Evolutionary conservation across 2,113 vertebrate species (phyloP).

Genomic region (Plecturocebus donacophilus): DNA sequence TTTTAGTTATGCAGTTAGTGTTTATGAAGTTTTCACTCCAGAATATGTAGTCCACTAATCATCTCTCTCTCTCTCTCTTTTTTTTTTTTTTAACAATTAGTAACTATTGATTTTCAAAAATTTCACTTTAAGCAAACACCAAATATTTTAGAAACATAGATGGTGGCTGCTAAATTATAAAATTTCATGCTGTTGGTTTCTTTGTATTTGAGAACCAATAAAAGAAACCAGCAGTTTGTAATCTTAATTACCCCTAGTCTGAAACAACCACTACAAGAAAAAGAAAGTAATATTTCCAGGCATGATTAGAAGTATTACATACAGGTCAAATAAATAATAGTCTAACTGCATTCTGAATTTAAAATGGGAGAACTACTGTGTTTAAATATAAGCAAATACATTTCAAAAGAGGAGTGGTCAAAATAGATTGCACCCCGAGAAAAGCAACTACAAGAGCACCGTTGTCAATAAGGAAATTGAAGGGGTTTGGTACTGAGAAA

Average conservation of each 20-base stretch:
- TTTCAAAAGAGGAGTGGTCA: background rate
- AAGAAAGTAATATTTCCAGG: background rate
- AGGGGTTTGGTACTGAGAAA: background rate
- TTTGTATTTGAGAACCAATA: background rate
- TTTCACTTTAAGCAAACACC: constrained; percentile 54
- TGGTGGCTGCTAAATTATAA: background rate
- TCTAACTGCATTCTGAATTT: background rate
- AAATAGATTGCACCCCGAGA: background rate
- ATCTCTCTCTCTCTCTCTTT: background rate
- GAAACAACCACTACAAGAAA: background rate
- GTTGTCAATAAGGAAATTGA: background rate
- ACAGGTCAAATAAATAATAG: background rate
- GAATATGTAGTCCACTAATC: constrained; percentile 20
- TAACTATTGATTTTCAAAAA: constrained; percentile 68
- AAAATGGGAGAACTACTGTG: background rate
- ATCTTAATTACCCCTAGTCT: background rate
- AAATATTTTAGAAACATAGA: constrained; percentile 50
- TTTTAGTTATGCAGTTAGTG: background rate
- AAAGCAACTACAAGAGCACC: background rate
- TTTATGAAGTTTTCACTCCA: constrained; percentile 9
- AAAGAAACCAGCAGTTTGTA: background rate
- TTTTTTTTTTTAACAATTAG: constrained; percentile 55
- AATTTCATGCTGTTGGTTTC: background rate
- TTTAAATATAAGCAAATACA: background rate
- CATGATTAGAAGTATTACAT: background rate